Percentiles rank a stretch among this genome's conserved stretches.
These are phyloP conservation scores for Heterochromis multidens DNA, from an alignment of 2,113 vertebrate species.

Conservation along the genomic window DNA sequence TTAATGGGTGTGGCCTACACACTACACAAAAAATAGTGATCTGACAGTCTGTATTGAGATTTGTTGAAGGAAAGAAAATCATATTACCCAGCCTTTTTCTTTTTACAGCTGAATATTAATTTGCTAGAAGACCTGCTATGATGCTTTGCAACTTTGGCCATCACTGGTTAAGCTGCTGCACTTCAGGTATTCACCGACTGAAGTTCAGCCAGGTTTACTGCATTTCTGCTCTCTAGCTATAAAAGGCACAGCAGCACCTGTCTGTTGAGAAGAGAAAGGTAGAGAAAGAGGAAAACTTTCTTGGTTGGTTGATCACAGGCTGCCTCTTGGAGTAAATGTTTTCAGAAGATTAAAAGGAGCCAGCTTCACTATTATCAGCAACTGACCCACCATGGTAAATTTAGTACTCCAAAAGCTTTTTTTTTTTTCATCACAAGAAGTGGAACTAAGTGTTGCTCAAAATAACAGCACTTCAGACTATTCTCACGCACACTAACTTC, in stretches of 20 bases:
- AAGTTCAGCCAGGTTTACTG: conserved; percentile 48
- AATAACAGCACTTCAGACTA: conserved; percentile 30
- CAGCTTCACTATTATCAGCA: conserved; percentile 12
- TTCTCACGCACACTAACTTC: background rate
- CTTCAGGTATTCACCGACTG: conserved; percentile 5
- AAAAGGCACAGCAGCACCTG: conserved; percentile 25
- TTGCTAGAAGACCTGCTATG: background rate
- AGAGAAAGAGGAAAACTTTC: conserved; percentile 11
- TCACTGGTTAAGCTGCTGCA: conserved; percentile 7
- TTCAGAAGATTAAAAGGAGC: conserved; percentile 37
- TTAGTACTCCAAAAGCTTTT: conserved; percentile 19
- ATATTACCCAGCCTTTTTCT: background rate
- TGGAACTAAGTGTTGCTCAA: conserved; percentile 8
- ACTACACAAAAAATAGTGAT: background rate
- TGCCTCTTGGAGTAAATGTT: conserved; percentile 41
- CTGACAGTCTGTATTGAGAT: background rate
- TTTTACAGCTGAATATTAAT: background rate
- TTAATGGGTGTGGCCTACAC: background rate
- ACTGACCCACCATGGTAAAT: conserved; percentile 21
- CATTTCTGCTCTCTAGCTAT: conserved; percentile 24
- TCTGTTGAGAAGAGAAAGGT: conserved; percentile 8
- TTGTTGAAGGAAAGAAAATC: background rate
- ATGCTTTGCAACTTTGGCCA: background rate
- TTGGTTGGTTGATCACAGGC: conserved; percentile 50
- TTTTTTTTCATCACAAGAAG: conserved; percentile 1